Conservation (phyloP, 2,113 vertebrate species). For the Corvus cornix region DNA sequence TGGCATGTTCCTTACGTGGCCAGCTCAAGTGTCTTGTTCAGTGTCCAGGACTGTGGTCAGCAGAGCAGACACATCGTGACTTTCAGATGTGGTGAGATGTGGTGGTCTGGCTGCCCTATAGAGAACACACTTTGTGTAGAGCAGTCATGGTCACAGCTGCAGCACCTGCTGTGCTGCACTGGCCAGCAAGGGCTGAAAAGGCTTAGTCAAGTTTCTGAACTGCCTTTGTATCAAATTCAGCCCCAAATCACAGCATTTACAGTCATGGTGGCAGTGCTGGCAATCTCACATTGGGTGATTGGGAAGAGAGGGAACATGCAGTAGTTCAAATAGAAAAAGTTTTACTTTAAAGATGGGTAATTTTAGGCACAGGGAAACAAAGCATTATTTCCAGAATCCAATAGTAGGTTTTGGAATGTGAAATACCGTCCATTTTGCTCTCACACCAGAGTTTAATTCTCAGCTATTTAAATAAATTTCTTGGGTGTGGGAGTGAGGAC, state of each 20-base stretch:
- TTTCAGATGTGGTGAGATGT: background rate
- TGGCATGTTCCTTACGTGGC: background rate
- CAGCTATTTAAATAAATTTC: background rate
- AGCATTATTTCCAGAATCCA: background rate
- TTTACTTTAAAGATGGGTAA: background rate
- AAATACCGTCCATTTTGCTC: background rate
- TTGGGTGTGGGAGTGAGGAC: background rate
- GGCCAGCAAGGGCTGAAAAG: background rate
- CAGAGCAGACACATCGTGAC: background rate
- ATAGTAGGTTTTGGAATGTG: background rate
- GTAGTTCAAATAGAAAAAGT: background rate
- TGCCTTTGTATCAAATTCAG: background rate
- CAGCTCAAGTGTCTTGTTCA: background rate
- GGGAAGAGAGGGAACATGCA: background rate
- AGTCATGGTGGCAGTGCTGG: background rate
- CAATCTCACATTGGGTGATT: background rate
- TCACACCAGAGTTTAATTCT: background rate
- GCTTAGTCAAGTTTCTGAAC: background rate
- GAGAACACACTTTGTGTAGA: background rate
- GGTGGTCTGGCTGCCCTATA: background rate
- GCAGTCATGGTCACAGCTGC: background rate
- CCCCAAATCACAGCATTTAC: background rate
- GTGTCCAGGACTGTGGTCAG: background rate
- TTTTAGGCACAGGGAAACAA: background rate
- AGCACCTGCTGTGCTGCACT: background rate